phyloP scores from a whole-genome alignment of 2,888 invertebrate genomes.

The Quadriops clusia region DNA sequence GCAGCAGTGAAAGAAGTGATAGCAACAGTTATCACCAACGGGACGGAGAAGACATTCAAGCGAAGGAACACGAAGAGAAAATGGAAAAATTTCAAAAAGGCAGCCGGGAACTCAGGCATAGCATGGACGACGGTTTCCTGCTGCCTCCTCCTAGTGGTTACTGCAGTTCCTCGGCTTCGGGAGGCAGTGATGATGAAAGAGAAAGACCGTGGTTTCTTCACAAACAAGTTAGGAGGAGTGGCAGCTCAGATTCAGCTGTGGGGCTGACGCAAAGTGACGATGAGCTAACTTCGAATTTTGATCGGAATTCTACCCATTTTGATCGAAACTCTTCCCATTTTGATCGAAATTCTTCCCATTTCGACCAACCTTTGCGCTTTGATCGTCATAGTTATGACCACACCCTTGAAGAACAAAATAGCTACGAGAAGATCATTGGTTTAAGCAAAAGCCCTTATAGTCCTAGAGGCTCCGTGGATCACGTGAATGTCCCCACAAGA shows the following conservation, averaged over 20 bases:
- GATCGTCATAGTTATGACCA: too few species aligned
- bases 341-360: too few species aligned
- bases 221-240: conserved; percentile 34
- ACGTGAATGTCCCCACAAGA: conserved; percentile 32
- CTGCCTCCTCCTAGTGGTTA: conserved; percentile 33
- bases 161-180: conserved; percentile 30
- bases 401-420: conserved; percentile 4
- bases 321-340: too few species aligned
- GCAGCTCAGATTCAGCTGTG: conserved; percentile 42
- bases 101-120: conserved; percentile 4
- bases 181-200: conserved; percentile 31
- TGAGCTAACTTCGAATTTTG: too few species aligned
- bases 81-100: too few species aligned
- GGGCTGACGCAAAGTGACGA: conserved; percentile 38
- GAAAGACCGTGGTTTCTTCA: conserved; percentile 21
- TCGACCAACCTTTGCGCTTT: too few species aligned
- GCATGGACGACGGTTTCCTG: conserved; percentile 21
- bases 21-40: conserved; percentile 3
- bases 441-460: conserved; percentile 25
- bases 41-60: conserved; percentile 4
- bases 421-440: conserved; percentile 1
- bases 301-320: too few species aligned
- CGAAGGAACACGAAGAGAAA: too few species aligned
- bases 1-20: too few species aligned
- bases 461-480: conserved; percentile 32